Evolutionary conservation across 1,140 invertebrate genomes (phyloP), one percentile per base, ranked within the genome.

Genomic region (Drosophila sp.): DNA sequence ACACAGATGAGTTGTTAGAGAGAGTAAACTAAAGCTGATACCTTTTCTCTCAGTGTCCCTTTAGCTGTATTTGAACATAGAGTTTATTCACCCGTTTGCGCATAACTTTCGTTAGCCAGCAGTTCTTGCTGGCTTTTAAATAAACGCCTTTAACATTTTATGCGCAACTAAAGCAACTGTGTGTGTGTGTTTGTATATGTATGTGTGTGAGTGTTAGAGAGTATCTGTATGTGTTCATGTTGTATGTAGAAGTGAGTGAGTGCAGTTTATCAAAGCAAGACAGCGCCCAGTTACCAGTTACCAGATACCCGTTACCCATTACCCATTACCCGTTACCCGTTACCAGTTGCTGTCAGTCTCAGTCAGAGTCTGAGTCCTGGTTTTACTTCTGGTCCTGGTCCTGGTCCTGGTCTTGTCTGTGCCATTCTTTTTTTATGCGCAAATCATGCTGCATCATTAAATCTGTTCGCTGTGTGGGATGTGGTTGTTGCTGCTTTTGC

Each of bases 381-480:
- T n/a, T 18, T 45, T 9, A 7, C 25, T 48, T 14, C 57, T 48
- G 8, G 18, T 57, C 14, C 40, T 58, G 27, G 1, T 41, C 11
- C 38, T 29, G 25, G 2, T 61, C 18, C 40, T 57, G 29, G 11
- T 46, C 14, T 50, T 57, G 43, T 40, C 51, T 48, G 38, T 81
- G 46, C 58, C 48, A 64, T 70, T 71, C 71, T 76, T 78, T 81
- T 86, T 90, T 90, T 90, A 90, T 90, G 78, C 72, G 72, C 81
- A 90, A 90, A 81, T 90, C 86, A 90, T 90, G 78, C 86, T 90
- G 87, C 78, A 90, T 87, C 87, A 87, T 90, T 90, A 90, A 90
- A 90, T 90, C 82, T 80, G 73, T 80, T 43, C 61, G 51, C 66
- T 72, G 59, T 84, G 41, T 69, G 48, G 67, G 71, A 59, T 69